Conservation (phyloP, 2,888 invertebrate genomes). For the Mimas tiliae region DNA sequence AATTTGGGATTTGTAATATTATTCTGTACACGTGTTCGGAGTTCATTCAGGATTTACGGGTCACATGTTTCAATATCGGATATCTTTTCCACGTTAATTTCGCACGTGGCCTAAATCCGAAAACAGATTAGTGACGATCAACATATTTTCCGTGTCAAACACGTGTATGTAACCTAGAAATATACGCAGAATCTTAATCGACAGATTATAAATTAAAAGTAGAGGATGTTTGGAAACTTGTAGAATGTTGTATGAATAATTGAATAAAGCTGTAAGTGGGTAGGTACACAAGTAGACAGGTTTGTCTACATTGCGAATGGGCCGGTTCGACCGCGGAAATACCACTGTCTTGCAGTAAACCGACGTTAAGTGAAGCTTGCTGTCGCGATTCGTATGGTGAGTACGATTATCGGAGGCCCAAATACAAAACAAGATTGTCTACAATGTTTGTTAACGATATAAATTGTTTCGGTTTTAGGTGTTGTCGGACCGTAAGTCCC, state of each 20-base stretch:
- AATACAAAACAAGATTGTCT: too few species aligned
- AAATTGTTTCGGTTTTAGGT: too few species aligned
- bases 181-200: not conserved
- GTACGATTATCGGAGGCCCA: too few species aligned
- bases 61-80: conserved; percentile 1
- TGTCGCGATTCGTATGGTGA: too few species aligned
- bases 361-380: too few species aligned
- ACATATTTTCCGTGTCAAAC: conserved; percentile 4
- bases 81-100: not conserved
- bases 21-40: not conserved
- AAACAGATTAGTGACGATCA: conserved; percentile 3
- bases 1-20: not conserved
- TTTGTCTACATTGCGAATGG: too few species aligned
- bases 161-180: not conserved
- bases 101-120: not conserved
- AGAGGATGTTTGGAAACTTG: not conserved
- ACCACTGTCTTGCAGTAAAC: too few species aligned
- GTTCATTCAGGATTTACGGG: not conserved
- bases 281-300: too few species aligned
- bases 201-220: not conserved
- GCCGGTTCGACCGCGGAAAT: too few species aligned
- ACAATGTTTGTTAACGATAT: too few species aligned
- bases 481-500: too few species aligned
- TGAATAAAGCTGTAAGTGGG: not conserved
- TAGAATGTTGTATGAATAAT: not conserved